phyloP scores from a whole-genome alignment of 2,113 vertebrate species.

The Pseudois nayaur region DNA sequence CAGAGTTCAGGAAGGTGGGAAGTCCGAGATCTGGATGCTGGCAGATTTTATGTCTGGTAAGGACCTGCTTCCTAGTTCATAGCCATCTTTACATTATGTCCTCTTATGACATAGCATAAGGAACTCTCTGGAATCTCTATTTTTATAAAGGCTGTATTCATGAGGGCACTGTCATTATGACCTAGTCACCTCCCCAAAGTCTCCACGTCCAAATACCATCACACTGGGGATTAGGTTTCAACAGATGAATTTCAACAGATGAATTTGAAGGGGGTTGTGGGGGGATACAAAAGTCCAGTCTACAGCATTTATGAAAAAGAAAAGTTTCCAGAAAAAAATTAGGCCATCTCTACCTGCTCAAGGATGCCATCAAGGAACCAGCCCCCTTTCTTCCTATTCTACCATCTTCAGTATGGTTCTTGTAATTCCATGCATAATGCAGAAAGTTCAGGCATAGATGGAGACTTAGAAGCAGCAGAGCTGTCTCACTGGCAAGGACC shows the following conservation, averaged over 20 bases:
- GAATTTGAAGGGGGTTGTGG: fast-evolving
- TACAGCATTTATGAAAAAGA: not conserved
- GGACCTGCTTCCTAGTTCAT: not conserved
- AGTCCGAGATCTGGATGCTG: not conserved
- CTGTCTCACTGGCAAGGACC: not conserved
- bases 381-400: not conserved
- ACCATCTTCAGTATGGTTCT: not conserved
- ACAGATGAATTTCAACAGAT: not conserved
- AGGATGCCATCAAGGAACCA: not conserved
- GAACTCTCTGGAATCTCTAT: not conserved
- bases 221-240: not conserved
- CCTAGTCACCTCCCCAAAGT: not conserved
- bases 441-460: not conserved
- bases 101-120: not conserved
- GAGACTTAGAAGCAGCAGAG: not conserved
- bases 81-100: not conserved
- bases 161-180: not conserved
- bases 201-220: not conserved
- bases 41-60: not conserved
- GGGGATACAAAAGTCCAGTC: not conserved
- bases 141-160: not conserved
- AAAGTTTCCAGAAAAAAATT: not conserved
- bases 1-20: not conserved
- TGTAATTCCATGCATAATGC: not conserved
- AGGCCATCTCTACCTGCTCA: not conserved